These are phyloP conservation scores for Leptopilina boulardi DNA, from an alignment of 1,140 invertebrate species.

Conservation along the genomic window DNA sequence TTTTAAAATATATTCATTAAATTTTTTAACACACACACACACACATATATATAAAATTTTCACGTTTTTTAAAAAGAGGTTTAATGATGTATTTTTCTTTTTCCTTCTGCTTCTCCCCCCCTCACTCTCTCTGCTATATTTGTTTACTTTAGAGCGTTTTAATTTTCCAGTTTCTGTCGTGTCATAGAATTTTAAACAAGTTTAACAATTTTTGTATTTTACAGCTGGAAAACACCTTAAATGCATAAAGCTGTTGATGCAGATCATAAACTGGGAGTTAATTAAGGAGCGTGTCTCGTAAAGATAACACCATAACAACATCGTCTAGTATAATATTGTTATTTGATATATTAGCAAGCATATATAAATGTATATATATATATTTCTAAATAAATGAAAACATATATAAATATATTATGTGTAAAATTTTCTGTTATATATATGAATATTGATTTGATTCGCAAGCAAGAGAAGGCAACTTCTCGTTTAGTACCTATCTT, in stretches of 20 bases:
- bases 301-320: background rate
- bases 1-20: no score
- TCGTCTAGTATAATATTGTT: background rate
- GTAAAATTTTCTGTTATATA: no score
- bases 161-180: background rate
- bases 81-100: no score
- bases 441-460: background rate
- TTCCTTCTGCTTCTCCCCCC: no score
- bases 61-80: no score
- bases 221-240: background rate
- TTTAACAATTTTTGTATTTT: background rate
- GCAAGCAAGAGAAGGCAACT: constrained; percentile 18
- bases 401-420: no score
- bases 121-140: no score
- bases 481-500: constrained; percentile 41
- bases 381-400: no score
- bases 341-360: background rate
- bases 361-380: background rate
- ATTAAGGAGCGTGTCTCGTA: background rate
- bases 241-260: background rate
- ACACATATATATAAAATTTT: no score
- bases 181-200: background rate
- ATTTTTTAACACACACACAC: no score
- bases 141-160: no score
- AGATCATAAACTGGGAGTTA: background rate